These are phyloP conservation scores for Netelia melanura DNA, from an alignment of 2,888 invertebrate species.

Conservation along the genomic window DNA sequence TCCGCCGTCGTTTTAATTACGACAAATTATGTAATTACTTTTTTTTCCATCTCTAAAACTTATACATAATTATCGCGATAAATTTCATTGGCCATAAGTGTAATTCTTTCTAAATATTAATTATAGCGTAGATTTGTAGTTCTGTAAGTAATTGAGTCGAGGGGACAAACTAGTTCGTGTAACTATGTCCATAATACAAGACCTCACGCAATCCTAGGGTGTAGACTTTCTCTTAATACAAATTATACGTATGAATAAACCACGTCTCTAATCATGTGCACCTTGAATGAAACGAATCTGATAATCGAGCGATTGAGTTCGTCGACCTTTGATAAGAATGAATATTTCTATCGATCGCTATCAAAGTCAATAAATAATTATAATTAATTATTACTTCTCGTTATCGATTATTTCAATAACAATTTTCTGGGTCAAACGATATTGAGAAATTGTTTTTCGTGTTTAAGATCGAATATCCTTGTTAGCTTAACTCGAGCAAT, in stretches of 20 bases:
- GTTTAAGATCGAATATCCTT: background rate
- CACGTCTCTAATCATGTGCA: constrained; percentile 1
- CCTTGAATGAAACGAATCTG: background rate
- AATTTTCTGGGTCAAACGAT: background rate
- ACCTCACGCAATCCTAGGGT: constrained; percentile 39
- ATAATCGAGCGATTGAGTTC: constrained; percentile 4
- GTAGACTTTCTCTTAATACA: constrained; percentile 18
- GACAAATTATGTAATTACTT: no score
- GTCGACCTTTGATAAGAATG: background rate
- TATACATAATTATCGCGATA: no score
- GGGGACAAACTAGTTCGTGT: constrained; percentile 7
- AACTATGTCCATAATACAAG: constrained; percentile 7
- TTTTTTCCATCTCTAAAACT: no score
- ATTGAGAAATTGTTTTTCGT: constrained; percentile 5
- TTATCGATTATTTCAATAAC: constrained; percentile 25
- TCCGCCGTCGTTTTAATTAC: no score
- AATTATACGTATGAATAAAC: constrained; percentile 1
- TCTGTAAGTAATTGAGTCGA: constrained; percentile 21
- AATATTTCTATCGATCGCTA: background rate
- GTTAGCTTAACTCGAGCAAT: constrained; percentile 3
- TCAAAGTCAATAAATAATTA: background rate
- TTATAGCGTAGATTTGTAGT: background rate
- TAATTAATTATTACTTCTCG: background rate
- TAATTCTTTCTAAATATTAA: background rate
- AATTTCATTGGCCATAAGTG: background rate